Percentiles rank a stretch among this genome's conserved stretches.
phyloP scores from a whole-genome alignment of 2,797 vertebrate species.

The Clarias laeviceps region DNA sequence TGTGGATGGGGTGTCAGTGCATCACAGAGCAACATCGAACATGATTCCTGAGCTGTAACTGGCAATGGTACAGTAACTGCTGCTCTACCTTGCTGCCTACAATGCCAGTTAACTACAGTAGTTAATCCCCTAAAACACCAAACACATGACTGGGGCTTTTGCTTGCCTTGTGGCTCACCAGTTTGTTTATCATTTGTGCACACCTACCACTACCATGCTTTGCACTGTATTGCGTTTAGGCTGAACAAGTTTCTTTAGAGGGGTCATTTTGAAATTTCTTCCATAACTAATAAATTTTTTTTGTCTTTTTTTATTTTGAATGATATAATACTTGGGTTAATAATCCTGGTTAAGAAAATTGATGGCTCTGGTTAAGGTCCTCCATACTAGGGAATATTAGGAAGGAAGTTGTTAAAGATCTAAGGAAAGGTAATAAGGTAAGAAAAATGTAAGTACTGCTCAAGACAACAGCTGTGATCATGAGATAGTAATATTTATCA shows the following conservation, averaged over 20 bases:
- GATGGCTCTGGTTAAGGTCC: neutral
- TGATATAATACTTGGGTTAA: neutral
- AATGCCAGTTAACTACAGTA: neutral
- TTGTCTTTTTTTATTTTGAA: neutral
- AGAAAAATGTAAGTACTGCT: conserved; percentile 14
- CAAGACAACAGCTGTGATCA: conserved; percentile 1
- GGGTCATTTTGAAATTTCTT: neutral
- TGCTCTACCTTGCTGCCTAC: neutral
- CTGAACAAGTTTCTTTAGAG: neutral
- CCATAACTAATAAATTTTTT: neutral
- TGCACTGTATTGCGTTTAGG: neutral
- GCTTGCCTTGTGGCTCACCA: neutral
- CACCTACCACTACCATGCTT: neutral
- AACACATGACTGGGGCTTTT: neutral
- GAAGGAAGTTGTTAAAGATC: conserved; percentile 9
- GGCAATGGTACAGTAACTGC: neutral
- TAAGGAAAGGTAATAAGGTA: conserved; percentile 9
- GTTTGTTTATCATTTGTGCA: neutral
- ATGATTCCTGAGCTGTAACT: neutral
- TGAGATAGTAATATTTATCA: neutral
- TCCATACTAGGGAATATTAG: neutral
- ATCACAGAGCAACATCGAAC: neutral
- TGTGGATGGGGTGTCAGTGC: neutral
- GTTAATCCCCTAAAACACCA: no score
- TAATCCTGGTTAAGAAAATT: neutral